Evolutionary conservation across 2,113 vertebrate genomes (phyloP).

Genomic region (Chaetura pelagica): DNA sequence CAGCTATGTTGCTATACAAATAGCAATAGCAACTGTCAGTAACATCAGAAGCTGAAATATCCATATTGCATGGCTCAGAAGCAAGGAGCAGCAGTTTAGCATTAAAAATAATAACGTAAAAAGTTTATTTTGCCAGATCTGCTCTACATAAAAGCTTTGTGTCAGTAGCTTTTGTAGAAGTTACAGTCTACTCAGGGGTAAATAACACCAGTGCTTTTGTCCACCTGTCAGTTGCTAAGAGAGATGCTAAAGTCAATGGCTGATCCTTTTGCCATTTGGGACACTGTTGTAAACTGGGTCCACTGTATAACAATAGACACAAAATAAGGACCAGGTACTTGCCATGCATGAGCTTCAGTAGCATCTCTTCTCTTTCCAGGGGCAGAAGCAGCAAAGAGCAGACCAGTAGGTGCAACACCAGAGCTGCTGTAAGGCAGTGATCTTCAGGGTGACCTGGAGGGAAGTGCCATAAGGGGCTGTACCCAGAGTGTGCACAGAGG

Average conservation of each 20-base stretch:
- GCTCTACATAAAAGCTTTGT: background rate
- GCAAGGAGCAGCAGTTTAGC: background rate
- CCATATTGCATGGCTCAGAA: background rate
- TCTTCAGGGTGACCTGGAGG: background rate
- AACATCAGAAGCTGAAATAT: background rate
- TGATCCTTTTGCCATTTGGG: background rate
- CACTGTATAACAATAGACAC: background rate
- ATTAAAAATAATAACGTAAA: background rate
- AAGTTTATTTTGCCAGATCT: background rate
- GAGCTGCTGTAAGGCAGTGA: background rate
- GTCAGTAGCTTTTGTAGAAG: background rate
- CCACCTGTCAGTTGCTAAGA: background rate
- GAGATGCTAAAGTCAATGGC: background rate
- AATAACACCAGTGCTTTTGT: background rate
- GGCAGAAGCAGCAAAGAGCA: background rate
- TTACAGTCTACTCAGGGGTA: background rate
- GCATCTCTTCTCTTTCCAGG: background rate
- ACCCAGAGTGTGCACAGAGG: background rate
- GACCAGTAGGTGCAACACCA: background rate
- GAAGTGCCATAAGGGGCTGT: rapidly evolving
- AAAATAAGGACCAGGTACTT: background rate
- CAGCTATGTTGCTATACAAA: background rate
- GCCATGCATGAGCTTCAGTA: background rate
- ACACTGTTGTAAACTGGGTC: background rate
- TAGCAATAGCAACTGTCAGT: background rate